Evolutionary conservation across 2,113 vertebrate genomes (phyloP).

Genomic region (Marmota monax): DNA sequence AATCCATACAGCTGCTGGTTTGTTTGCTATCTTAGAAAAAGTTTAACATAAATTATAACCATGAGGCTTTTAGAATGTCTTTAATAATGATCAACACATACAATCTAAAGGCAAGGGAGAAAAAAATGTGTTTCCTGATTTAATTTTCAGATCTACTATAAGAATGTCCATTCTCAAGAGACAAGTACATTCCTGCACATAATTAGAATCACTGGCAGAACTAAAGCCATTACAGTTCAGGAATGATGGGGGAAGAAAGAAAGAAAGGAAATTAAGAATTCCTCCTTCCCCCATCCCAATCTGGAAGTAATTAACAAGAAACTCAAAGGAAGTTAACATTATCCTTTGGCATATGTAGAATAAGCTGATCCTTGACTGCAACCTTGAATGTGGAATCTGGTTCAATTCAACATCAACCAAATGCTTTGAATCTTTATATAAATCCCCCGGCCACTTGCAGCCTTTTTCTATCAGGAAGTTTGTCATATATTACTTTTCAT

Average conservation of each 20-base stretch:
- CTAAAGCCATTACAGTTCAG: slow-evolving; percentile 9
- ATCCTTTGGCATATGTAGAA: slow-evolving; percentile 38
- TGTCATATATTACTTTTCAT: background rate
- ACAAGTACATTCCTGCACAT: slow-evolving; percentile 63
- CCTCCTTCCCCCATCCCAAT: background rate
- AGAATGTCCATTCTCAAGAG: slow-evolving; percentile 61
- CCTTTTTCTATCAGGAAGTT: background rate
- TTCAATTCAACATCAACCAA: background rate
- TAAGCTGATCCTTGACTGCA: background rate
- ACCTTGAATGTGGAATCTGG: slow-evolving; percentile 27
- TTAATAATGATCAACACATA: slow-evolving; percentile 56
- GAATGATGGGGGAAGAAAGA: background rate
- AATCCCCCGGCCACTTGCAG: background rate
- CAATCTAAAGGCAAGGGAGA: slow-evolving; percentile 49
- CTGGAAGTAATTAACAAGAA: slow-evolving; percentile 76
- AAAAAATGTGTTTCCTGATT: slow-evolving; percentile 60
- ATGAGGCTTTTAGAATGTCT: slow-evolving; percentile 43
- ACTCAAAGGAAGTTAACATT: slow-evolving; percentile 57
- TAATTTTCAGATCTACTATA: slow-evolving; percentile 66
- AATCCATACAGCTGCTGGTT: background rate
- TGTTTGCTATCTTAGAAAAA: slow-evolving; percentile 53
- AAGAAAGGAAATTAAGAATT: slow-evolving; percentile 26
- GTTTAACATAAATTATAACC: slow-evolving; percentile 55
- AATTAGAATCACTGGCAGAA: slow-evolving; percentile 68
- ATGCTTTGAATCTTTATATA: background rate